Evolutionary conservation across 2,797 vertebrate species (phyloP).

Genomic region (Pangasius sanitwongsei): DNA sequence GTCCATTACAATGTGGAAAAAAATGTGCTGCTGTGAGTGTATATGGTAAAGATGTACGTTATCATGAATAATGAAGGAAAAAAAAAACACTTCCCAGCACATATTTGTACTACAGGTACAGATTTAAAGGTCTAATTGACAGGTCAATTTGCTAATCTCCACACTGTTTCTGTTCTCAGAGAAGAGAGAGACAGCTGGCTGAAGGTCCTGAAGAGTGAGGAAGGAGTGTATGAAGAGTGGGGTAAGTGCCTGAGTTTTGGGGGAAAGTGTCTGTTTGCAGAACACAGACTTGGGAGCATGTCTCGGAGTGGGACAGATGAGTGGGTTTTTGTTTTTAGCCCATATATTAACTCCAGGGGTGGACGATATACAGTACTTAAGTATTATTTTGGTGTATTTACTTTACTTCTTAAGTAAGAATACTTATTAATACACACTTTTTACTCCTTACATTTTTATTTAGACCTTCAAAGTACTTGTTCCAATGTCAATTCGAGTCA

Average conservation of each 20-base stretch:
- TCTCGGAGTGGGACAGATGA: neutral
- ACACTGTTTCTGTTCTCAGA: conserved; percentile 30
- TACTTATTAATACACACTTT: neutral
- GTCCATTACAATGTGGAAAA: neutral
- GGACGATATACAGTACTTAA: neutral
- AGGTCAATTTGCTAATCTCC: neutral
- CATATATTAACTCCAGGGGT: neutral
- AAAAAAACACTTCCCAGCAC: neutral
- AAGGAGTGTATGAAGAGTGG: conserved; percentile 56
- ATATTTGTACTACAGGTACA: neutral
- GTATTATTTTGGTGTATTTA: neutral
- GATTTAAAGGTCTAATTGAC: neutral
- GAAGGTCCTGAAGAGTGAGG: conserved; percentile 29
- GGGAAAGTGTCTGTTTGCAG: neutral
- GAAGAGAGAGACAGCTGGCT: conserved; percentile 52
- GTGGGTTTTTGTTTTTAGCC: neutral
- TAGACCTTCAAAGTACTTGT: no score
- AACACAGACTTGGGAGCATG: neutral
- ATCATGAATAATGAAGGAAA: neutral
- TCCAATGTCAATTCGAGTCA: no score
- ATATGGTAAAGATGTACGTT: neutral
- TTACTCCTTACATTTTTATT: neutral
- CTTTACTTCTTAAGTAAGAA: neutral
- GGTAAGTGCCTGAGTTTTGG: conserved; percentile 40
- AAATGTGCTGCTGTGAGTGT: neutral